These are phyloP conservation scores for Orbicella faveolata DNA, from an alignment of 64 coral and sea anemone genomes.

Conservation along the genomic window DNA sequence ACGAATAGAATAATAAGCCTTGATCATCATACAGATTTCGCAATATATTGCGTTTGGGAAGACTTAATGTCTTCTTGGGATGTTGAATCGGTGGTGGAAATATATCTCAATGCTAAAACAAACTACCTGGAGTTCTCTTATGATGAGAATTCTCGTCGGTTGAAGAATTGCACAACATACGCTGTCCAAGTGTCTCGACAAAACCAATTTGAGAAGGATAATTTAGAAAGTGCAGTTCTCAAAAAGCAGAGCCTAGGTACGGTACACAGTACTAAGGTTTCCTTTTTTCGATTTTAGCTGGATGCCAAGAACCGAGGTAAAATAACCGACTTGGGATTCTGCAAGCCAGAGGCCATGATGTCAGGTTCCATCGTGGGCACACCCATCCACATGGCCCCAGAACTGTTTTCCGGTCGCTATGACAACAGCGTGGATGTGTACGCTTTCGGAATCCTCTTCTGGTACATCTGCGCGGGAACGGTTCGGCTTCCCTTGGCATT, in stretches of 20 bases:
- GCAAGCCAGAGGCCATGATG: conserved; percentile 99
- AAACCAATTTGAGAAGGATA: too few species aligned
- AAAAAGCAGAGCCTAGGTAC: not conserved
- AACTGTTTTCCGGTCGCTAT: conserved; percentile 97
- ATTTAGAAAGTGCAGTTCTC: too few species aligned
- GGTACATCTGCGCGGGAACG: conserved; percentile 96
- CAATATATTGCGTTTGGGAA: too few species aligned
- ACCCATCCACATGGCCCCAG: conserved; percentile 98
- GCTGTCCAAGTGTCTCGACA: too few species aligned
- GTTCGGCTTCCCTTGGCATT: conserved; percentile 86
- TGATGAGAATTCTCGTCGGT: too few species aligned
- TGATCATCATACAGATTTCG: too few species aligned
- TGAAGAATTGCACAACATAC: too few species aligned
- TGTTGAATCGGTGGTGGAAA: too few species aligned
- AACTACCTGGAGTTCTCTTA: too few species aligned
- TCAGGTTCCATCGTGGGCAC: conserved; percentile 98
- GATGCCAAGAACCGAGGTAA: conserved; percentile 86
- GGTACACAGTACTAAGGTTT: not conserved
- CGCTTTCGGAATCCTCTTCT: conserved; percentile 95
- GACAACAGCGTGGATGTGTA: conserved; percentile 99
- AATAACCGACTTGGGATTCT: conserved; percentile 96
- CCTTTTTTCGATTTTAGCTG: conserved; percentile 52
- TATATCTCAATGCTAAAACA: too few species aligned
- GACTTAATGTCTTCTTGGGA: too few species aligned
- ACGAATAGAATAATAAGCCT: too few species aligned